Evolutionary conservation across 2,888 invertebrate genomes (phyloP).

Genomic region (Tipula helvola): DNA sequence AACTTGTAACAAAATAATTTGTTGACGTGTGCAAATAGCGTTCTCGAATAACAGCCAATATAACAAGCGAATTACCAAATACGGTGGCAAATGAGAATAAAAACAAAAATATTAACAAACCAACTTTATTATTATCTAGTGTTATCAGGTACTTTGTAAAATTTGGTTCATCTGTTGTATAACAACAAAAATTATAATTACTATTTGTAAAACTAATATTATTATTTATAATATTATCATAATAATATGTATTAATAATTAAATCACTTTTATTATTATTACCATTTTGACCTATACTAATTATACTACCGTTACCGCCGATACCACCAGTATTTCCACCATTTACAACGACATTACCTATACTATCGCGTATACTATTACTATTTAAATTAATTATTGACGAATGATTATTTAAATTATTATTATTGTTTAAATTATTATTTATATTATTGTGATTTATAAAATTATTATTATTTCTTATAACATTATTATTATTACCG

Average conservation of each 20-base stretch:
- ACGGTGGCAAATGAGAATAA: constrained; percentile 86
- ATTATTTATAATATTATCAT: constrained; percentile 4
- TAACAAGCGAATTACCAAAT: constrained; percentile 89
- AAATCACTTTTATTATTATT: constrained; percentile 4
- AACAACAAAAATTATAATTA: constrained; percentile 15
- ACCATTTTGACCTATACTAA: constrained; percentile 15
- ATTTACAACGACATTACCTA: constrained; percentile 7
- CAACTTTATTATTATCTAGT: constrained; percentile 55
- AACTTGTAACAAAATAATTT: constrained; percentile 92
- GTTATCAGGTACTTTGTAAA: constrained; percentile 33
- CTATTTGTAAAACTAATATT: neutral
- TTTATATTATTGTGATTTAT: neutral
- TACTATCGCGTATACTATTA: neutral
- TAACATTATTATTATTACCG: constrained; percentile 17
- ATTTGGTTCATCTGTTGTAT: constrained; percentile 27
- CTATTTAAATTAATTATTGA: constrained; percentile 4
- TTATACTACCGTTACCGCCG: constrained; percentile 14
- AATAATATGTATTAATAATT: neutral
- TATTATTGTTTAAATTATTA: constrained; percentile 10
- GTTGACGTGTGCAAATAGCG: constrained; percentile 93
- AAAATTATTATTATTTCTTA: neutral
- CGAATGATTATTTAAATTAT: neutral
- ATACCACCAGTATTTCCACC: constrained; percentile 17
- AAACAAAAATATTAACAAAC: constrained; percentile 67
- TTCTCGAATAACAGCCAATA: constrained; percentile 84